phyloP scores from a whole-genome alignment of 2,113 vertebrate genomes.

The Psilopogon haemacephalus region DNA sequence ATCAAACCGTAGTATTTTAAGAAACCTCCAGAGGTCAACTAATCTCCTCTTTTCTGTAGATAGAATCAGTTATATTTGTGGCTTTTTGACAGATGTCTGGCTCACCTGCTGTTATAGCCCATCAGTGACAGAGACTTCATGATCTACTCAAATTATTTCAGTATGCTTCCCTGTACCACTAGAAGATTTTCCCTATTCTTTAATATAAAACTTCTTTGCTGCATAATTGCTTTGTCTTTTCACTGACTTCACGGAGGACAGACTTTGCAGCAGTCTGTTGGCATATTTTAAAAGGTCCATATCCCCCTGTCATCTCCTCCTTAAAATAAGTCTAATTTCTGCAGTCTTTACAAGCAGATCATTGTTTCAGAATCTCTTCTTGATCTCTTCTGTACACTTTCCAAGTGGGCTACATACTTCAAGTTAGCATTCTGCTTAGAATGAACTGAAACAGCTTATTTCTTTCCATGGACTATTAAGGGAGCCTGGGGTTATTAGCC shows the following conservation, averaged over 20 bases:
- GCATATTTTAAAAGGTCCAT: neutral
- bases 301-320: neutral
- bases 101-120: neutral
- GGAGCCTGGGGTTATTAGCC: constrained; percentile 49
- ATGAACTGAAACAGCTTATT: constrained; percentile 10
- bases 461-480: constrained; percentile 44
- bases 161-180: neutral
- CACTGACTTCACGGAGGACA: neutral
- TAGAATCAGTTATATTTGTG: neutral
- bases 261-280: neutral
- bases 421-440: constrained; percentile 7
- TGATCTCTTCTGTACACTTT: neutral
- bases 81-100: neutral
- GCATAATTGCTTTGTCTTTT: neutral
- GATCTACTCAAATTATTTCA: neutral
- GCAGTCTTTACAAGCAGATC: neutral
- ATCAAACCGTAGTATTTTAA: neutral
- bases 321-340: neutral
- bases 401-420: neutral
- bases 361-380: neutral
- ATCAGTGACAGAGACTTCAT: neutral
- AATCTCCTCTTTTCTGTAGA: neutral
- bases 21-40: neutral
- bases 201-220: neutral
- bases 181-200: neutral